phyloP scores from a whole-genome alignment of 2,113 vertebrate species.

The Malurus melanocephalus region DNA sequence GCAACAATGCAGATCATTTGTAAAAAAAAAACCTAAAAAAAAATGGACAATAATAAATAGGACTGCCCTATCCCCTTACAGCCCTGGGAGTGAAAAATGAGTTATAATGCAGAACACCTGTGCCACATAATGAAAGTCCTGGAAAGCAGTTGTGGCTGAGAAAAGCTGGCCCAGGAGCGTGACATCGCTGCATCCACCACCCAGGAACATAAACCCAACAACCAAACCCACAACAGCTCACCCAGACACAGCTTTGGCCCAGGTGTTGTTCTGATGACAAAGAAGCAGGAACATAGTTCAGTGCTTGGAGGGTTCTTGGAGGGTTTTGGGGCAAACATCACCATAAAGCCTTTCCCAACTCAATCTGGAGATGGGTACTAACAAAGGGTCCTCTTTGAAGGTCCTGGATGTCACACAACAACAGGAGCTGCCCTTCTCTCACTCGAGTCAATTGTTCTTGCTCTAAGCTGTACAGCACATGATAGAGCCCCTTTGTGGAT shows the following conservation, averaged over 20 bases:
- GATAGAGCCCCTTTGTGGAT: background rate
- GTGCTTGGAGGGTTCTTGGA: too few species aligned
- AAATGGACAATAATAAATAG: constrained; percentile 30
- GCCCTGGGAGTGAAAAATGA: constrained; percentile 59
- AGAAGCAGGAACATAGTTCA: background rate
- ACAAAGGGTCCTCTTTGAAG: background rate
- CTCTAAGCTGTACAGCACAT: background rate
- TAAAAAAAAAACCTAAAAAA: background rate
- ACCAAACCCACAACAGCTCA: background rate
- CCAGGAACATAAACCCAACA: background rate
- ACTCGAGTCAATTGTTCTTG: background rate
- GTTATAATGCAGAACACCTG: constrained; percentile 69
- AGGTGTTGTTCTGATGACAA: background rate
- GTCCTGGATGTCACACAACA: background rate
- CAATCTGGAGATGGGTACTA: background rate
- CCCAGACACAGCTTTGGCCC: background rate
- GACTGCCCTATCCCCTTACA: constrained; percentile 62
- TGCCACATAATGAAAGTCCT: constrained; percentile 51
- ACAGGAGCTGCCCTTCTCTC: background rate
- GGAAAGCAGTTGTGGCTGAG: constrained; percentile 66
- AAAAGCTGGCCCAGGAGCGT: constrained; percentile 40
- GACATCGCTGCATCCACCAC: background rate
- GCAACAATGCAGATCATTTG: constrained; percentile 57
- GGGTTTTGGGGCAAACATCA: background rate
- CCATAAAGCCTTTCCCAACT: background rate